Evolutionary conservation across 2,888 invertebrate species (phyloP), one percentile per base, ranked within the genome.

Genomic region (Ischnura elegans): DNA sequence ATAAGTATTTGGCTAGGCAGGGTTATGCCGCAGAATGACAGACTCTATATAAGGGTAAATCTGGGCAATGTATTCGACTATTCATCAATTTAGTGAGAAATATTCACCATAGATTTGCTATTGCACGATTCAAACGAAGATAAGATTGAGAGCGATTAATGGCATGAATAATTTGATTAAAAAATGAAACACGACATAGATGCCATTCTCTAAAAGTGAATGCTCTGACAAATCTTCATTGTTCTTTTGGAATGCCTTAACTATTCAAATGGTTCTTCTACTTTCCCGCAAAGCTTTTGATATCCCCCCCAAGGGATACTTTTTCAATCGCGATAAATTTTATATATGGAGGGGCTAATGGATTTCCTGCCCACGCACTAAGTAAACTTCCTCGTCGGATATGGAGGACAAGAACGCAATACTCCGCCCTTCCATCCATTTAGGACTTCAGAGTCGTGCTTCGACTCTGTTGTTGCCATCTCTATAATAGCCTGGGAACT

Each of bases 401-500:
- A 76, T 76, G 76, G 76, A 16, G 36, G 76, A 16, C 36, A 76
- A 36, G 76, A 36, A n/a, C 76, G 36, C 29, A n/a, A 66, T 29
- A 66, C 66, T 66, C 66, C 66, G 21, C 76, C 76, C 76, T 36
- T 36, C 36, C 2, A 29, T 36, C 76, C 76, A 36, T 76, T 76
- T 76, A 76, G 76, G 76, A 76, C 36, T 36, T n/a, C n/a, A 36
- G 36, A 76, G 25, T 76, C 76, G 76, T 76, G 76, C 29, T n/a
- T 25, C 76, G 25, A 36, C 76, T 76, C 76, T 16, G 76, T 76
- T 76, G 76, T 36, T 76, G 76, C 76, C 36, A 36, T 76, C 76
- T 76, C 25, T 76, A 36, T 76, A 76, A 76, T 76, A 76, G 76
- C 76, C 76, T 76, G 76, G 76, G 76, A 76, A 76, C 76, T 36